Conservation (phyloP, 1,140 invertebrate species). For the Metopolophium dirhodum region DNA sequence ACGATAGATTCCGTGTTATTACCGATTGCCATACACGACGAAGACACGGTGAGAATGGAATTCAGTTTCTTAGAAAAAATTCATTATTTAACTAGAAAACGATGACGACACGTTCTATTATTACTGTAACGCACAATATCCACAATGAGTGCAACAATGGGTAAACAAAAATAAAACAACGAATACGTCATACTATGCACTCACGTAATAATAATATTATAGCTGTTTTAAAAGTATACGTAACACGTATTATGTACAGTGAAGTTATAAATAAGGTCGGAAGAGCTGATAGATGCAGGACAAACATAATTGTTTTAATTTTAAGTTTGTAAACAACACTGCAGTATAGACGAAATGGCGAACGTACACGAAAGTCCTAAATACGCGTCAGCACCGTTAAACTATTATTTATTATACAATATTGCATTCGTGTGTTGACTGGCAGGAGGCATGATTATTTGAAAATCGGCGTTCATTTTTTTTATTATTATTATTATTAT, state of each 20-base stretch:
- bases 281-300: neutral
- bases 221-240: neutral
- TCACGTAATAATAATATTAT: too few species aligned
- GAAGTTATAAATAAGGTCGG: neutral
- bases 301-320: neutral
- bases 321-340: neutral
- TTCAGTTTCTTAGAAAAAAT: too few species aligned
- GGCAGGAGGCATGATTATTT: neutral
- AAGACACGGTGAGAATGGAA: too few species aligned
- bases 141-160: neutral
- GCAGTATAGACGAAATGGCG: neutral
- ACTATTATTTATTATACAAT: neutral
- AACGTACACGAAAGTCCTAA: neutral
- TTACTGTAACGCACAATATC: neutral
- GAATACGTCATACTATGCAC: neutral
- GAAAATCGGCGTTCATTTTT: neutral
- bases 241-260: neutral
- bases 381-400: neutral
- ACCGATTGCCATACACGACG: too few species aligned
- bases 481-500: neutral
- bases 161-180: neutral
- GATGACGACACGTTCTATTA: too few species aligned
- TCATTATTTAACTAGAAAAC: too few species aligned
- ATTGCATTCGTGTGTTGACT: neutral
- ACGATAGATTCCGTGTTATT: too few species aligned